Evolutionary conservation across 2,113 vertebrate species (phyloP).

Genomic region (Mormoops blainvillei): DNA sequence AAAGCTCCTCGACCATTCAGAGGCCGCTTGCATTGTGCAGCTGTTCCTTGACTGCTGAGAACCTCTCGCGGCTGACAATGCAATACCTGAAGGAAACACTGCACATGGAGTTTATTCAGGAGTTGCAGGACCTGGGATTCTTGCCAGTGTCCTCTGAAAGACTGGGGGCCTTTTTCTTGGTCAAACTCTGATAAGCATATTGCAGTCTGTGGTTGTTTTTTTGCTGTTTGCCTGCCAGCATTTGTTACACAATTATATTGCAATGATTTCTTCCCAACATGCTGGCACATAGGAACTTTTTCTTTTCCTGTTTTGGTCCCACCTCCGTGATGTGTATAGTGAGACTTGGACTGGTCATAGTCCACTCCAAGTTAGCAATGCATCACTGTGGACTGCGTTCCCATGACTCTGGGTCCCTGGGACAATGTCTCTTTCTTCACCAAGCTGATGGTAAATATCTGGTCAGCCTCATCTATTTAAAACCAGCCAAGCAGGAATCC

Average conservation of each 20-base stretch:
- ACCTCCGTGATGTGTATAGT: constrained; percentile 57
- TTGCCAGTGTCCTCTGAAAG: constrained; percentile 70
- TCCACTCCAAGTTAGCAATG: background rate
- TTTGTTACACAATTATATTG: constrained; percentile 75
- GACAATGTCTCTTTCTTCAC: constrained; percentile 82
- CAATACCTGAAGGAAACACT: constrained; percentile 79
- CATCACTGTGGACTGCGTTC: constrained; percentile 10
- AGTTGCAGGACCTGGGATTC: constrained; percentile 56
- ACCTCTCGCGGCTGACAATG: constrained; percentile 72
- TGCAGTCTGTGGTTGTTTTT: constrained; percentile 65
- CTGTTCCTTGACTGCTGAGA: constrained; percentile 77
- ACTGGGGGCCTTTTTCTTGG: constrained; percentile 40
- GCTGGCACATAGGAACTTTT: constrained; percentile 52
- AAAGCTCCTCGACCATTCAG: constrained; percentile 76
- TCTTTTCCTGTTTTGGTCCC: constrained; percentile 56
- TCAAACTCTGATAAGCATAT: constrained; percentile 66
- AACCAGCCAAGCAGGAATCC: constrained; percentile 62
- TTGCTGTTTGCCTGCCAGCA: constrained; percentile 12
- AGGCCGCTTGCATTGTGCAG: constrained; percentile 73
- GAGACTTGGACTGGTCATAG: constrained; percentile 66
- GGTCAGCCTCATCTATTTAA: constrained; percentile 72
- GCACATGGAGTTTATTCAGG: constrained; percentile 69
- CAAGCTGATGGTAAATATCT: constrained; percentile 73
- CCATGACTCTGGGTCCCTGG: background rate
- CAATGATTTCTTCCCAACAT: constrained; percentile 42